Evolutionary conservation across 2,888 invertebrate genomes (phyloP).

Genomic region (Tinea trinotella): DNA sequence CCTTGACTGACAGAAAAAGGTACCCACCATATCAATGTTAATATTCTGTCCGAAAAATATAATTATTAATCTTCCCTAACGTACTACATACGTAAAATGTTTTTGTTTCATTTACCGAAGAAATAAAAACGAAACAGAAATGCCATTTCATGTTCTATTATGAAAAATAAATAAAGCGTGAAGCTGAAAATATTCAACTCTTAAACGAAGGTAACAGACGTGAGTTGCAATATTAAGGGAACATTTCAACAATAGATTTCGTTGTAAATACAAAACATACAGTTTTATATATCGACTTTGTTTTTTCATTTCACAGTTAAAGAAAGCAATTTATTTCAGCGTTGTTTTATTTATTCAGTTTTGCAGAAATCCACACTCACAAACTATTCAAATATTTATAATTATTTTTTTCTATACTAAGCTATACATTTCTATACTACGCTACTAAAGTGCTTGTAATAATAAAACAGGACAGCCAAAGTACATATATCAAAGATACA

Average conservation of each 20-base stretch:
- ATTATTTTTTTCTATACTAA: no score
- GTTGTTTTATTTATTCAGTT: no score
- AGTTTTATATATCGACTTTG: no score
- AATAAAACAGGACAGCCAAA: no score
- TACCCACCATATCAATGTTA: background rate
- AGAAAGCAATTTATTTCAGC: no score
- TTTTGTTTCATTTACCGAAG: background rate
- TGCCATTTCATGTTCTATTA: slow-evolving; percentile 51
- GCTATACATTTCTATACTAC: no score
- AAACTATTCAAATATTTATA: no score
- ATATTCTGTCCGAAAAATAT: background rate
- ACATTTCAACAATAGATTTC: slow-evolving; percentile 31
- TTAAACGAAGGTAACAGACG: slow-evolving; percentile 45
- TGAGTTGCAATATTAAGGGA: slow-evolving; percentile 41
- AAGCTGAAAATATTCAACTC: slow-evolving; percentile 58
- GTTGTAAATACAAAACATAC: background rate
- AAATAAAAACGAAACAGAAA: background rate
- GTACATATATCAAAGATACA: no score
- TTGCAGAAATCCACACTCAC: no score
- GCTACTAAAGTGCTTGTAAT: no score
- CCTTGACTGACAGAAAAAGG: background rate
- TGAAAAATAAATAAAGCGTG: slow-evolving; percentile 59
- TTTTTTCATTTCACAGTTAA: no score
- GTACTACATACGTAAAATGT: background rate
- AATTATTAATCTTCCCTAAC: background rate